Evolutionary conservation across 2,797 vertebrate genomes (phyloP).

Genomic region (Fringilla coelebs): DNA sequence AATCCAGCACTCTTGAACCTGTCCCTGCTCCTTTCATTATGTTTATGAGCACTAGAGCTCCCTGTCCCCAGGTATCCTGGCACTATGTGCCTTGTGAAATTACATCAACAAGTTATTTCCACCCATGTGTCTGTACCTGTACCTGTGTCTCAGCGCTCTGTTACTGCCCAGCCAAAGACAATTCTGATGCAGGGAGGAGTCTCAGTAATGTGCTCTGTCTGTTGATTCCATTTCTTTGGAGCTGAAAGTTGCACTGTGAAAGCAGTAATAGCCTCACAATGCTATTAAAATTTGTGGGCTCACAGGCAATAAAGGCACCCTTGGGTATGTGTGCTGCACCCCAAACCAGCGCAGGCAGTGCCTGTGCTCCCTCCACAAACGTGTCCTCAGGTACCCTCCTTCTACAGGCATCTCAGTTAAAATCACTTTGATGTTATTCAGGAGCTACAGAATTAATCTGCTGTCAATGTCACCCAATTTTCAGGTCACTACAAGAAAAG

Average conservation of each 20-base stretch:
- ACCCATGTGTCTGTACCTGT: background rate
- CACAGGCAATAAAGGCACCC: background rate
- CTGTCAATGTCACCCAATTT: background rate
- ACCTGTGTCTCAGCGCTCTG: background rate
- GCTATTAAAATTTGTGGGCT: background rate
- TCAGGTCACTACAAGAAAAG: constrained; percentile 4
- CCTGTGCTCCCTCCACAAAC: background rate
- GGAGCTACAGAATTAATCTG: constrained; percentile 1
- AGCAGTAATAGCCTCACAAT: background rate
- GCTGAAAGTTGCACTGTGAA: background rate
- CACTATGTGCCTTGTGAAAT: background rate
- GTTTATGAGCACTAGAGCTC: background rate
- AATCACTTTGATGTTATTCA: background rate
- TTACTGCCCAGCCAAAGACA: background rate
- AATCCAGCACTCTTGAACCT: background rate
- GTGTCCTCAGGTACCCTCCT: background rate
- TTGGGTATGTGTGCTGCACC: background rate
- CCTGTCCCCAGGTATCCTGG: background rate
- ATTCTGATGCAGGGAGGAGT: background rate
- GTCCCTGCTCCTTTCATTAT: background rate
- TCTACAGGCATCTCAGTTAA: background rate
- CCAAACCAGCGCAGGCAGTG: background rate
- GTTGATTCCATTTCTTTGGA: background rate
- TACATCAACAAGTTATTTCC: background rate
- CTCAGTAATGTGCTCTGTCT: background rate